A percentile compares a stretch with the other conserved stretches of the same genome.
These are phyloP conservation scores for Astreopora myriophthalma DNA, from an alignment of 64 coral and sea anemone species.

Conservation along the genomic window DNA sequence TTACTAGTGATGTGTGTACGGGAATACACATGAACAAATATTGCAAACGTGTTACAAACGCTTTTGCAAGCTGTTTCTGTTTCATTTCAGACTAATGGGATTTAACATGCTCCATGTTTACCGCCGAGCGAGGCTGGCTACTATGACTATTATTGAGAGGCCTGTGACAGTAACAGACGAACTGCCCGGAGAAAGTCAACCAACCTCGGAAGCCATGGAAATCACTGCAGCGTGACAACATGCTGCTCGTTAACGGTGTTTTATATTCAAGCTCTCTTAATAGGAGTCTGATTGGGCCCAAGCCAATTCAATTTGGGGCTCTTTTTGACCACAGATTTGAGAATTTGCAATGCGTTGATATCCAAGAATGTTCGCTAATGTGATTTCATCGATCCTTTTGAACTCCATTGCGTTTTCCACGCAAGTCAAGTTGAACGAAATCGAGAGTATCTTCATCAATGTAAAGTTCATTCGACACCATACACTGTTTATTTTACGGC, in stretches of 20 bases:
- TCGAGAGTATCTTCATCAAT: no score
- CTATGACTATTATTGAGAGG: constrained; percentile 72
- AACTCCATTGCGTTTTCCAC: no score
- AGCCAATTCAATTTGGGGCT: neutral
- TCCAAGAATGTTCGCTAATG: no score
- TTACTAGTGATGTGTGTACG: no score
- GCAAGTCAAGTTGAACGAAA: no score
- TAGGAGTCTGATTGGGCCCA: neutral
- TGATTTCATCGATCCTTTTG: no score
- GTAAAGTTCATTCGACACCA: no score
- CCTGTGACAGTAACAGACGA: neutral
- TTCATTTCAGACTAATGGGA: constrained; percentile 68
- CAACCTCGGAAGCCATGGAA: neutral
- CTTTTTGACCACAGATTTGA: neutral
- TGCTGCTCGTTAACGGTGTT: neutral
- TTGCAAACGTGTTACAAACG: no score
- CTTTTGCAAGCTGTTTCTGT: neutral
- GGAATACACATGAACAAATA: no score
- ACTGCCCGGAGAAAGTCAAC: neutral
- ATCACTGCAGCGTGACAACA: neutral
- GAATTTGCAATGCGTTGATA: no score
- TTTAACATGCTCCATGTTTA: constrained; percentile 82
- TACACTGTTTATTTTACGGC: no score
- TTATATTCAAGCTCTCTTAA: neutral
- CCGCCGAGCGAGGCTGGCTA: constrained; percentile 75